These are phyloP conservation scores for Catostomus latipinnis DNA, from an alignment of 2,797 vertebrate genomes.

Conservation along the genomic window DNA sequence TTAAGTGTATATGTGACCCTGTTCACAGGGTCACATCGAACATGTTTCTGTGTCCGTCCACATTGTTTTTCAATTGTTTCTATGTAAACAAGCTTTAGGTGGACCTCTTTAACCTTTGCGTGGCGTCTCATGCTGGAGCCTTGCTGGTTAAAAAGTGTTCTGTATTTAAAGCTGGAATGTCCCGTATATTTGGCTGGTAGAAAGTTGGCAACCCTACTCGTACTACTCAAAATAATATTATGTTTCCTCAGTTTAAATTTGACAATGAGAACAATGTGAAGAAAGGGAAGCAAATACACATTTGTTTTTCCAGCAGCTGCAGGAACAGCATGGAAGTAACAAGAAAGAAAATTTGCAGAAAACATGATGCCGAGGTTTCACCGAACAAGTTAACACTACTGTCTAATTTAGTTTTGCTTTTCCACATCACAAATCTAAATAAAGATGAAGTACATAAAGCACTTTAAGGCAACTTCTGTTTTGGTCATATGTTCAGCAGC, in stretches of 20 bases:
- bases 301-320: background rate
- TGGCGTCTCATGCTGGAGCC: no score
- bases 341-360: constrained; percentile 15
- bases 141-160: no score
- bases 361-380: constrained; percentile 15
- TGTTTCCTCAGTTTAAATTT: background rate
- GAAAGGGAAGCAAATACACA: constrained; percentile 26
- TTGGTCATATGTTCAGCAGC: background rate
- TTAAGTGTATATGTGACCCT: no score
- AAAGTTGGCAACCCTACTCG: no score
- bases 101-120: no score
- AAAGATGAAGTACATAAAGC: no score
- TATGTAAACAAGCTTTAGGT: no score
- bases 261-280: background rate
- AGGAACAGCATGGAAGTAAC: background rate
- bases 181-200: no score
- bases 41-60: no score
- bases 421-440: background rate
- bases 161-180: no score
- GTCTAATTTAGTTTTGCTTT: background rate
- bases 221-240: constrained; percentile 4
- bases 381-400: constrained; percentile 11
- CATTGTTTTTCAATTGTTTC: no score
- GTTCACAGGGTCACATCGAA: no score
- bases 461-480: background rate